phyloP scores from a whole-genome alignment of 1,140 invertebrate species.

The Lucilia sericata region DNA sequence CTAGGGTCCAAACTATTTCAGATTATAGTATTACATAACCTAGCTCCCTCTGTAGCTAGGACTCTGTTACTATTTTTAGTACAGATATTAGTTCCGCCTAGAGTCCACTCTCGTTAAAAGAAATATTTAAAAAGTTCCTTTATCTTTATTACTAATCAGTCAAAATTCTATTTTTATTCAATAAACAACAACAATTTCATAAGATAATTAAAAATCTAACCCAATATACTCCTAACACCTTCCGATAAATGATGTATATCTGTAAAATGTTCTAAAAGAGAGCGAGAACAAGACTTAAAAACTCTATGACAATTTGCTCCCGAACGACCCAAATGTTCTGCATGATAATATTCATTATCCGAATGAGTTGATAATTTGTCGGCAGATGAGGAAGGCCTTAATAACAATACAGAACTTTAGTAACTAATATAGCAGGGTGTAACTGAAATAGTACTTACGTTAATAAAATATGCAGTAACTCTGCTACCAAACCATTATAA shows the following conservation, averaged over 20 bases:
- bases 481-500: constrained; percentile 75
- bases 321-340: constrained; percentile 74
- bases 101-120: too few relatives aligned
- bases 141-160: too few relatives aligned
- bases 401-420: too few relatives aligned
- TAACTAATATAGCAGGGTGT: too few relatives aligned
- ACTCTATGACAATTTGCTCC: constrained; percentile 71
- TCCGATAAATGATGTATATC: constrained; percentile 47
- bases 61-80: too few relatives aligned
- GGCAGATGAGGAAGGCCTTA: constrained; percentile 75
- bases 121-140: too few relatives aligned
- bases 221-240: not conserved
- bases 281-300: constrained; percentile 75
- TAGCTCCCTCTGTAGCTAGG: too few relatives aligned
- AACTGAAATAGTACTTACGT: constrained; percentile 71
- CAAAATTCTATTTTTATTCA: too few relatives aligned
- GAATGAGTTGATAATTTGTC: constrained; percentile 74
- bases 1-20: too few relatives aligned
- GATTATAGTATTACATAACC: too few relatives aligned
- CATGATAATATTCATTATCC: constrained; percentile 78
- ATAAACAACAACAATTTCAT: too few relatives aligned
- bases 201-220: not conserved
- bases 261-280: constrained; percentile 74
- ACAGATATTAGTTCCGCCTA: too few relatives aligned
- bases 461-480: constrained; percentile 78